phyloP scores from a whole-genome alignment of 2,888 invertebrate genomes.

The Nysson spinosus region DNA sequence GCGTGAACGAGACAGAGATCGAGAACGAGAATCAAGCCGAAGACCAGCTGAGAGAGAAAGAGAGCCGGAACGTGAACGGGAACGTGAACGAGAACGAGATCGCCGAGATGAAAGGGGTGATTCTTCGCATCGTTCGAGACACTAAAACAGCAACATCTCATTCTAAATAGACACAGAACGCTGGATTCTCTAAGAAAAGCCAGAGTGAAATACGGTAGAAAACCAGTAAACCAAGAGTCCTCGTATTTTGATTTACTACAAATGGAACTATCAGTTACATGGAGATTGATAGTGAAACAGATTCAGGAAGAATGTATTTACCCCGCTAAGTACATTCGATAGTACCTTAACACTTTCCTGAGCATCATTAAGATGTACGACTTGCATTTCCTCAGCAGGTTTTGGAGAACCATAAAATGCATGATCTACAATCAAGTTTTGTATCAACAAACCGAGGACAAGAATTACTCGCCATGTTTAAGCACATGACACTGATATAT shows the following conservation, averaged over 20 bases:
- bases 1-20: conserved; percentile 82
- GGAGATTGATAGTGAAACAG: neutral
- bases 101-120: conserved; percentile 82
- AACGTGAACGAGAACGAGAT: conserved; percentile 83
- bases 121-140: conserved; percentile 83
- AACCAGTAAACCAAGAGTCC: too few relatives aligned
- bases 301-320: conserved; percentile 28
- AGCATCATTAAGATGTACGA: neutral
- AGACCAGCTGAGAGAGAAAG: conserved; percentile 80
- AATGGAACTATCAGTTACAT: too few relatives aligned
- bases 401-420: too few relatives aligned
- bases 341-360: conserved; percentile 33
- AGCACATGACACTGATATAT: too few relatives aligned
- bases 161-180: neutral
- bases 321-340: too few relatives aligned
- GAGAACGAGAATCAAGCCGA: conserved; percentile 79
- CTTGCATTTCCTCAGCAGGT: too few relatives aligned
- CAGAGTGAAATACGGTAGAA: neutral
- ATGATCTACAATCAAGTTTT: too few relatives aligned
- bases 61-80: conserved; percentile 83
- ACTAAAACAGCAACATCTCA: conserved; percentile 73
- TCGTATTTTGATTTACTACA: too few relatives aligned
- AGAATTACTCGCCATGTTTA: too few relatives aligned
- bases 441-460: too few relatives aligned
- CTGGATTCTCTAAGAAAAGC: too few relatives aligned